A percentile compares a stretch with the other conserved stretches of the same genome.
Conservation (phyloP, 2,888 invertebrate species). For the Hipparchia semele region DNA sequence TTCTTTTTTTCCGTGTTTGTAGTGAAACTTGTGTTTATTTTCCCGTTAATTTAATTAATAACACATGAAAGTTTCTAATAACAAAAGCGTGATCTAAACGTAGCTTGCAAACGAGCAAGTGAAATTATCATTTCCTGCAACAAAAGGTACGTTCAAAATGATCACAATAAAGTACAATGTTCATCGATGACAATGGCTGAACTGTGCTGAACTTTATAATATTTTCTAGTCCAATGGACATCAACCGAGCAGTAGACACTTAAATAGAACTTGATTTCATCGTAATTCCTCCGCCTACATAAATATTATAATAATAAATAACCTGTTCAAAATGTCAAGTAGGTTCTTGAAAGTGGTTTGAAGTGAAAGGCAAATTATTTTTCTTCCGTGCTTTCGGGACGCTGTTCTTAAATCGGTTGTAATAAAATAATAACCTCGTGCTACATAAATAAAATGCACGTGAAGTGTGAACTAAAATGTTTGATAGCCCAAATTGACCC, state of each 20-base stretch:
- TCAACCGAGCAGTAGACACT: constrained; percentile 22
- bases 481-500: neutral
- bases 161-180: neutral
- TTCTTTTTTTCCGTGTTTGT: neutral
- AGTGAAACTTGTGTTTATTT: constrained; percentile 12
- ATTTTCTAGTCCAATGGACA: constrained; percentile 37
- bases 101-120: neutral
- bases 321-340: constrained; percentile 36
- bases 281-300: constrained; percentile 27
- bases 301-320: neutral
- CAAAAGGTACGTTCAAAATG: constrained; percentile 12
- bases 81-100: constrained; percentile 1
- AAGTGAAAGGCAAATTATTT: constrained; percentile 35
- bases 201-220: neutral
- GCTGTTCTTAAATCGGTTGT: neutral
- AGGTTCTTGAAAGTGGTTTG: constrained; percentile 11
- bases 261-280: constrained; percentile 5
- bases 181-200: constrained; percentile 1
- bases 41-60: neutral
- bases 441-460: neutral
- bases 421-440: neutral
- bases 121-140: neutral
- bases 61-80: neutral
- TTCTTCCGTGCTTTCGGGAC: constrained; percentile 14
- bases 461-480: neutral